phyloP scores from a whole-genome alignment of 2,797 vertebrate species.

The Dallia pectoralis region DNA sequence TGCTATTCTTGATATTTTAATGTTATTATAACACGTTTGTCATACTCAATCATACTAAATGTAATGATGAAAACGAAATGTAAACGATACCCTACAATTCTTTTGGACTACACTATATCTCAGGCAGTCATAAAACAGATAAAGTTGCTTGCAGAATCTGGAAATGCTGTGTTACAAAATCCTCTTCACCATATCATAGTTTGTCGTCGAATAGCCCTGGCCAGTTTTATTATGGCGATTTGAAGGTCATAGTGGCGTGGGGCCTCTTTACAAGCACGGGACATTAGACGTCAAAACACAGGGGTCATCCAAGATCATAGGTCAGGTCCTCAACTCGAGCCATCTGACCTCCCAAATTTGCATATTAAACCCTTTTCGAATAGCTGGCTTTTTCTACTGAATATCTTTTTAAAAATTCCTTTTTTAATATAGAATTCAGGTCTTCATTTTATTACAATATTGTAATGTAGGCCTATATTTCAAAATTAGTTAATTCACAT shows the following conservation, averaged over 20 bases:
- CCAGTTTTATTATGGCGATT: conserved; percentile 1
- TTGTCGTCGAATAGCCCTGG: not conserved
- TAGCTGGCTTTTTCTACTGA: not conserved
- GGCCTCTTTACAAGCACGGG: conserved; percentile 43
- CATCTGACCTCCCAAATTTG: conserved; percentile 61
- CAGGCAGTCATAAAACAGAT: not conserved
- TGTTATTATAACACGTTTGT: conserved; percentile 15
- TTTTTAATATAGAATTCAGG: not conserved
- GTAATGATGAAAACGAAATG: not conserved
- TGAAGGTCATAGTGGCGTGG: conserved; percentile 11
- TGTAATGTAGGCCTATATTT: not conserved
- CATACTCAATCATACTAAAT: not conserved
- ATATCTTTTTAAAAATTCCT: not conserved
- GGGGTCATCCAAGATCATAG: conserved; percentile 65
- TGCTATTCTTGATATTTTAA: not conserved
- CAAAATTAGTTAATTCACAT: not conserved
- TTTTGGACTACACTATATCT: not conserved
- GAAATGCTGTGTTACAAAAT: not conserved
- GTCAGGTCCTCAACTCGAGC: conserved; percentile 59
- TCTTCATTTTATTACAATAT: not conserved
- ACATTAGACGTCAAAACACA: conserved; percentile 42
- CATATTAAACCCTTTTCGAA: conserved; percentile 47
- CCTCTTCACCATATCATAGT: not conserved
- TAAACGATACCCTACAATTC: not conserved
- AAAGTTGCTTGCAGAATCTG: not conserved